phyloP scores from a whole-genome alignment of 2,113 vertebrate genomes.

The Thinocorus orbignyianus region DNA sequence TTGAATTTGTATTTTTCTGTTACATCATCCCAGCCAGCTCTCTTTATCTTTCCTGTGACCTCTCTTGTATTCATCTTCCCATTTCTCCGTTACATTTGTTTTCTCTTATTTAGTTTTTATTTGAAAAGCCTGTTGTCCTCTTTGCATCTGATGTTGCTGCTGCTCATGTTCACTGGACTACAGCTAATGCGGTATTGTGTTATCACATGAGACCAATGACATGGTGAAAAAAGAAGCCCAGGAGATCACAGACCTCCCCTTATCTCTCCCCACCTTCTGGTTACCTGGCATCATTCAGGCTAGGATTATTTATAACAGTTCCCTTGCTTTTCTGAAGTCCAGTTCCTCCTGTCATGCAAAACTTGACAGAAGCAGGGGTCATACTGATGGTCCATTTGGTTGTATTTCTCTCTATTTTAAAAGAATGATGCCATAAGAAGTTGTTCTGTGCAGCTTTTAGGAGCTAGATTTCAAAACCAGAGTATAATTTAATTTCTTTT shows the following conservation, averaged over 20 bases:
- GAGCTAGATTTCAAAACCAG: neutral
- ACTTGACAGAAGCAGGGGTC: neutral
- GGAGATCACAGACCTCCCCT: neutral
- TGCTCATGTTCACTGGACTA: neutral
- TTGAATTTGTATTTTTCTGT: neutral
- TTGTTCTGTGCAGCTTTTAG: neutral
- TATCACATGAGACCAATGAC: neutral
- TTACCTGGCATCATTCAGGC: neutral
- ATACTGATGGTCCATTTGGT: neutral
- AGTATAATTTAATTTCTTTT: neutral
- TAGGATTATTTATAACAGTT: neutral
- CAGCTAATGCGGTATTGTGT: neutral
- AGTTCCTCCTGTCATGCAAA: neutral
- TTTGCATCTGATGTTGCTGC: neutral
- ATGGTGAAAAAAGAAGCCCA: neutral
- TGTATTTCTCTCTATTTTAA: neutral
- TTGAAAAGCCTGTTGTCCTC: neutral
- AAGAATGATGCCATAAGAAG: neutral
- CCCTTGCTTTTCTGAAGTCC: neutral
- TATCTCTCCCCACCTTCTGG: neutral
- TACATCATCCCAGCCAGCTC: neutral
- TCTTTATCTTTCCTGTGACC: neutral
- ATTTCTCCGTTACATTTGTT: neutral
- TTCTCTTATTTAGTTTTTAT: neutral
- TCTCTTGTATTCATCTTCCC: neutral